Conservation (phyloP, 2,888 invertebrate species). For the Teleiodes luculella region DNA sequence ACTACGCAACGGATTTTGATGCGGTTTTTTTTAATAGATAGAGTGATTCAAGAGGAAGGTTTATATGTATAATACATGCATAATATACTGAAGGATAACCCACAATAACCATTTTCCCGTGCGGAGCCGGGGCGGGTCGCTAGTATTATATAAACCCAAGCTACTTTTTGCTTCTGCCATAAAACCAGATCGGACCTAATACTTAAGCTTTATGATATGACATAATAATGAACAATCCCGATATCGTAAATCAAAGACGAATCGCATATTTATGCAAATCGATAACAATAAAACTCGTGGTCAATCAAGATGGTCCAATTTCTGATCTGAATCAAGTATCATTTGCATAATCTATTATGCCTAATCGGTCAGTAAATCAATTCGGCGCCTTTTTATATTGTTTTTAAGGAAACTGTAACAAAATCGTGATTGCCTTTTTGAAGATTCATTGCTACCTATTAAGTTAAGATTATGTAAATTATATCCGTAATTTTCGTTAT, state of each 20-base stretch:
- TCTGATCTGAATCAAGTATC: not conserved
- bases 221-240: not conserved
- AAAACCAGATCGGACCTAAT: not conserved
- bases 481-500: too few relatives aligned
- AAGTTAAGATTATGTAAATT: too few relatives aligned
- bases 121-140: too few relatives aligned
- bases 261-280: not conserved
- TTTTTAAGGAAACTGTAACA: not conserved
- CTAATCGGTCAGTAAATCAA: not conserved
- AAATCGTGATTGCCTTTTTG: not conserved
- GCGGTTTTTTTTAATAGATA: too few relatives aligned
- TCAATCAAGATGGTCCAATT: slow-evolving; percentile 2
- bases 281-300: not conserved
- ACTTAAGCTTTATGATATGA: not conserved
- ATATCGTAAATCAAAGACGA: not conserved
- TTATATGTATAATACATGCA: too few relatives aligned
- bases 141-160: too few relatives aligned
- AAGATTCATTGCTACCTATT: not conserved
- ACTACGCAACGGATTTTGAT: too few relatives aligned
- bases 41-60: too few relatives aligned
- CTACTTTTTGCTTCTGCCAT: not conserved
- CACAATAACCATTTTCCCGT: too few relatives aligned
- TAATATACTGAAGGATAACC: too few relatives aligned
- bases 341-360: slow-evolving; percentile 1
- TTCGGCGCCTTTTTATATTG: not conserved